Base-by-base conservation (phyloP, 2,888 invertebrate species). In the Sympetrum striolatum region DNA sequence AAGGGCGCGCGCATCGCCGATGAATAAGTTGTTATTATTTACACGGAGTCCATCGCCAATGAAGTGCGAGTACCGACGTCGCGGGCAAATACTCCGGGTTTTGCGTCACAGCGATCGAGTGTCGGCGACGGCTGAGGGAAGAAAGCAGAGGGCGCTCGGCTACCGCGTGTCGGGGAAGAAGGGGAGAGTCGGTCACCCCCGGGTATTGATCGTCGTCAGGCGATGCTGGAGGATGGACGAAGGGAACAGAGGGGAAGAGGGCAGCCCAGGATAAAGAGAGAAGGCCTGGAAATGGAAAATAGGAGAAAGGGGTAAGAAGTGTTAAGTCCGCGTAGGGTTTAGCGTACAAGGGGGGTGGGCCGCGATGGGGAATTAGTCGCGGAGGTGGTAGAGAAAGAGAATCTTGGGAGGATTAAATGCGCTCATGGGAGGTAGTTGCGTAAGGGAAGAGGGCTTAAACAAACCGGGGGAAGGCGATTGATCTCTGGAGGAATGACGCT, bases 131-230 rank as follows among this genome's bases (percentile, higher is more conserved):
- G 44, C 22, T n/a, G 64, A n/a, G 64, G 3, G 22, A 60, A n/a
- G 60, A 64, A 58, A 64, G 64, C 22, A 15, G 60, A 5, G 58
- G 15, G 10, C 60, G 60, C 64, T 64, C 0, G n/a, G 22, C 12
- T 14, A 80, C 35, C 12, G 12, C 31, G 80, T n/a, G 3, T 12
- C 31, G 0, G 80, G 14, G 35, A 31, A 37, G 18, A 35, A 35
- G 58, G 58, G 82, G 82, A 48, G 82, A 44, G 82, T 14, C 58
- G 58, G 82, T 82, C 82, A 82, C 82, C 82, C 82, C 82, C 82
- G 82, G 82, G 82, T 82, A 82, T 82, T 82, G 82, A 82, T 82
- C 82, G 82, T 58, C 58, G 58, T 58, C 82, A 35, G 53, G 82
- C 82, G 82, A 82, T 58, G 82, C 60, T 60, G 60, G 60, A 60